Evolutionary conservation across 1,140 invertebrate species (phyloP).

Genomic region (Piezodorus guildinii): DNA sequence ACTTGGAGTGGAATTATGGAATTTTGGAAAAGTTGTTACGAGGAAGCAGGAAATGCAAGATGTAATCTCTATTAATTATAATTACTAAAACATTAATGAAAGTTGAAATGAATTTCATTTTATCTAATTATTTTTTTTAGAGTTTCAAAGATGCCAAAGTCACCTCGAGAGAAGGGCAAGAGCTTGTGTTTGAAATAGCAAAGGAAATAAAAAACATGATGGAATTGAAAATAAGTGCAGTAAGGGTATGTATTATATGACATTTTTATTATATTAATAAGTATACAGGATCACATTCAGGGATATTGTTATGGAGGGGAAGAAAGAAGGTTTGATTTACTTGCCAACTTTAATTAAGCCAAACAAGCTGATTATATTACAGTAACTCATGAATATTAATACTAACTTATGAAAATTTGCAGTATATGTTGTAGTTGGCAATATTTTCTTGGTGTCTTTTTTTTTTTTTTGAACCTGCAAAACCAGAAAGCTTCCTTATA

Average conservation of each 20-base stretch:
- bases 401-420: too few species aligned
- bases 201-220: constrained; percentile 70
- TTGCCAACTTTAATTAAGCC: too few species aligned
- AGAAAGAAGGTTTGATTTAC: too few species aligned
- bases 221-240: constrained; percentile 70
- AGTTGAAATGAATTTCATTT: constrained; percentile 29
- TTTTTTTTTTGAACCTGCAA: too few species aligned
- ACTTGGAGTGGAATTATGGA: constrained; percentile 54
- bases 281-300: neutral
- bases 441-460: too few species aligned
- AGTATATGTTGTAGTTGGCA: too few species aligned
- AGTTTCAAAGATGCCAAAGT: constrained; percentile 62
- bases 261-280: constrained; percentile 14
- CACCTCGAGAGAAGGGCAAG: constrained; percentile 52
- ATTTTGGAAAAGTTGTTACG: constrained; percentile 58
- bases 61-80: constrained; percentile 30
- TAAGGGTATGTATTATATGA: constrained; percentile 44
- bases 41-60: constrained; percentile 56
- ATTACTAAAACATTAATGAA: neutral
- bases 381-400: too few species aligned
- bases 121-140: constrained; percentile 34
- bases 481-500: too few species aligned
- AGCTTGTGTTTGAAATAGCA: constrained; percentile 61
- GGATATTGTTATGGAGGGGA: too few species aligned
- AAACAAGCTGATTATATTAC: too few species aligned